Evolutionary conservation across 2,113 vertebrate genomes (phyloP).

Genomic region (Anas platyrhynchos): DNA sequence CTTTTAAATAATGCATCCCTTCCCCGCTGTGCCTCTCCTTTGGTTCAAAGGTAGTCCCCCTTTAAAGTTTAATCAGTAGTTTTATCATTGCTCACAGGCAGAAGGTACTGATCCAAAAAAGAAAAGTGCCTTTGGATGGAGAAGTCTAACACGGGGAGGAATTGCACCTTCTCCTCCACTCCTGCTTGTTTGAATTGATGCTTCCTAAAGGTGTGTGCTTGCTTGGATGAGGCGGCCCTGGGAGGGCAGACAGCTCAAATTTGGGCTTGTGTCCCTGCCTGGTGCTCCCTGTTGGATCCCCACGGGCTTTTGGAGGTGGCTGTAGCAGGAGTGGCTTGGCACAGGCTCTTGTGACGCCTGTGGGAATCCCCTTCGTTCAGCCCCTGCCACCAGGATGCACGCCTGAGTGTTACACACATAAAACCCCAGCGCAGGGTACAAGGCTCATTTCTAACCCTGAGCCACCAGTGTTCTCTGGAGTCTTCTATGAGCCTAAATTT

Average conservation of each 20-base stretch:
- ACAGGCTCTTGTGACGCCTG: neutral
- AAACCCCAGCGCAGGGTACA: neutral
- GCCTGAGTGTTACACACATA: rapidly evolving
- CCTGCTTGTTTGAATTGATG: neutral
- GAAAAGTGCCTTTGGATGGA: neutral
- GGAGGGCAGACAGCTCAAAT: neutral
- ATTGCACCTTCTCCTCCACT: rapidly evolving
- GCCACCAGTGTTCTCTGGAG: neutral
- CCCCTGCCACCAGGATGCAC: rapidly evolving
- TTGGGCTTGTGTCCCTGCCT: rapidly evolving
- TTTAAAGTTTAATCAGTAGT: slow-evolving; percentile 60
- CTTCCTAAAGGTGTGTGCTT: neutral
- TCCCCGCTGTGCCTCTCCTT: slow-evolving; percentile 38
- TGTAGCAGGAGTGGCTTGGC: neutral
- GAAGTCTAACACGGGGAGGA: neutral
- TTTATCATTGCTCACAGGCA: slow-evolving; percentile 48
- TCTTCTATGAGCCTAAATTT: neutral
- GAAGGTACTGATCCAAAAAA: neutral
- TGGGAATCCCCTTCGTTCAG: neutral
- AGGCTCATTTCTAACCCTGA: neutral
- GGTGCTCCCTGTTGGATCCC: neutral
- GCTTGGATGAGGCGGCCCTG: rapidly evolving
- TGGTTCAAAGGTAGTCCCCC: slow-evolving; percentile 51
- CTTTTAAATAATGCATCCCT: slow-evolving; percentile 56
- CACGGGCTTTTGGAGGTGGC: neutral